Conservation (phyloP, 2,888 invertebrate species). For the Pachliopta kotzebuea region DNA sequence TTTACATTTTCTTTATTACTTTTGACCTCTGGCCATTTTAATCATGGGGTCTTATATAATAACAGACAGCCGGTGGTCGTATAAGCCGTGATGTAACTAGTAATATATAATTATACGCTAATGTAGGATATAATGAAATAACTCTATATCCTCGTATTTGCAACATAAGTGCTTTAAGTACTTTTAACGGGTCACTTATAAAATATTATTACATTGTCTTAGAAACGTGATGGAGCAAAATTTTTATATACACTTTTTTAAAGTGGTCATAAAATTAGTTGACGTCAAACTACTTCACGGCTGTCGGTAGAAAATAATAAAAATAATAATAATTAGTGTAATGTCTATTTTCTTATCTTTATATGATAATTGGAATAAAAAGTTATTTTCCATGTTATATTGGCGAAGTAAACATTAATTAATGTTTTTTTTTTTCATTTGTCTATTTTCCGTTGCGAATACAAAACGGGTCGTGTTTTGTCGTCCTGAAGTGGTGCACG, state of each 20-base stretch:
- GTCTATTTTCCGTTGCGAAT: not conserved
- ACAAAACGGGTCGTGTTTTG: conserved; percentile 1
- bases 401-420: not conserved
- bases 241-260: conserved; percentile 20
- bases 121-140: not conserved
- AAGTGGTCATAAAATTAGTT: conserved; percentile 18
- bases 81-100: not conserved
- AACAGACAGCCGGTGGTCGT: conserved; percentile 3
- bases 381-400: not conserved
- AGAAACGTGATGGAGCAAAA: conserved; percentile 22
- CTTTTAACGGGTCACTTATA: conserved; percentile 5
- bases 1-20: conserved; percentile 7
- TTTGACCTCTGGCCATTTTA: conserved; percentile 14
- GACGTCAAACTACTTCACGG: conserved; percentile 22
- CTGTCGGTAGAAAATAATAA: conserved; percentile 10
- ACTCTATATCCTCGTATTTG: not conserved
- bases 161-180: not conserved
- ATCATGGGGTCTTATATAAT: conserved; percentile 18
- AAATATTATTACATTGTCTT: conserved; percentile 14
- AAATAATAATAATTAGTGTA: conserved; percentile 1
- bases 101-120: conserved; percentile 8
- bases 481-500: conserved; percentile 9
- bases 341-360: not conserved
- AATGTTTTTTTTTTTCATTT: not conserved
- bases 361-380: not conserved